phyloP scores from a whole-genome alignment of 2,888 invertebrate species.

The Yponomeuta plumbellus region DNA sequence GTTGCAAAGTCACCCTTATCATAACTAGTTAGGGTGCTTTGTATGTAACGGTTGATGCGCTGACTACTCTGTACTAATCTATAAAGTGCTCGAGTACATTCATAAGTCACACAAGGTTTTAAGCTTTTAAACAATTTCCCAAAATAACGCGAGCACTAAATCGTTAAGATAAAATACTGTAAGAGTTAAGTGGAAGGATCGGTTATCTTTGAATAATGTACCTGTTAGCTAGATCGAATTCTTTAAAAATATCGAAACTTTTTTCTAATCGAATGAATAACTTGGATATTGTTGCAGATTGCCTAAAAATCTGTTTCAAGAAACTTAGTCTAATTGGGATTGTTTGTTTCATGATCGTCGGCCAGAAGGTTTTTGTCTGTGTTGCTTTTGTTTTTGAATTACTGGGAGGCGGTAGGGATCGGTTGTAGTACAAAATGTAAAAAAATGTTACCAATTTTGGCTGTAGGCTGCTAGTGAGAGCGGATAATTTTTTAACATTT shows the following conservation, averaged over 20 bases:
- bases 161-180: conserved; percentile 51
- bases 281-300: conserved; percentile 56
- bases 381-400: conserved; percentile 20
- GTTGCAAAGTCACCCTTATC: too few species aligned
- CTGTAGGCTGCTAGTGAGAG: conserved; percentile 41
- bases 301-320: background rate
- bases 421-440: conserved; percentile 48
- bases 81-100: too few species aligned
- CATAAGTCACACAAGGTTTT: too few species aligned
- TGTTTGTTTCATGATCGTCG: background rate
- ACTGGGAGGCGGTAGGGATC: conserved; percentile 53
- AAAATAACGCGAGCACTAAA: conserved; percentile 35
- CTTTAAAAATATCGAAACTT: conserved; percentile 40
- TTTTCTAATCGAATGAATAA: conserved; percentile 29
- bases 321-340: too few species aligned
- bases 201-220: conserved; percentile 55
- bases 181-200: conserved; percentile 66
- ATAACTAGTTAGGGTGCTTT: too few species aligned
- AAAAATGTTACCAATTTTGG: conserved; percentile 52
- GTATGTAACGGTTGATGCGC: too few species aligned
- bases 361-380: background rate
- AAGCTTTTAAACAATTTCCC: background rate
- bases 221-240: conserved; percentile 75
- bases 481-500: conserved; percentile 14
- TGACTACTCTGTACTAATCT: too few species aligned